Evolutionary conservation across 2,888 invertebrate species (phyloP), one percentile per base, ranked within the genome.

Genomic region (Meandrusa payeni): DNA sequence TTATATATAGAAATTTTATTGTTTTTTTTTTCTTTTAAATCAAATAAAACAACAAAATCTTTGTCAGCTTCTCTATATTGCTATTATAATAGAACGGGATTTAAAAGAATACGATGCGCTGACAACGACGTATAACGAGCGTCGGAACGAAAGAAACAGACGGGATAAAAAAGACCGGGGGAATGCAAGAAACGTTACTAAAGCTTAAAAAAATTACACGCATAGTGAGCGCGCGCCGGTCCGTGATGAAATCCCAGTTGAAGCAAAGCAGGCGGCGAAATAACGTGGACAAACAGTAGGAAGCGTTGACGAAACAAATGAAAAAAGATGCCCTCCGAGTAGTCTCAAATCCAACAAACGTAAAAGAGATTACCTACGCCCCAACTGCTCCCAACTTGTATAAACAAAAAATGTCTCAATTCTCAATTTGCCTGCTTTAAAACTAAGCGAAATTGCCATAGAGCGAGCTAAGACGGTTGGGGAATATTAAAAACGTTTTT

Each of bases 401-500:
- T 75, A 83, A 81, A 83, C 81, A 86, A 83, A 86, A 76, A 64
- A 82, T 75, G 13, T 20, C 37, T 27, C 37, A 33, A 33, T 27
- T 33, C 77, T 69, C 75, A 76, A 82, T 77, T 80, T 71, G 72
- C 66, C 69, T 57, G 78, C 65, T 82, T 79, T 76, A 79, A 77
- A 82, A 78, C 74, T 79, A 74, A 64, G 61, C 69, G 68, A 75
- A 76, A 81, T 83, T 79, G 83, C 76, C 65, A 74, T 75, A 76
- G 72, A 71, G 61, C 64, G 65, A 46, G 70, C 67, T 75, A 80
- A 82, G 81, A 83, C 81, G 69, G 63, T 52, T 52, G 68, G 61
- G 64, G 82, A 86, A 86, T 86, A 85, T 87, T 85, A 86, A 86
- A 85, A 85, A 80, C 76, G 74, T 70, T 77, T 82, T 78, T 69